Conservation (phyloP, 2,888 invertebrate species). For the Troglohyphantes excavatus region DNA sequence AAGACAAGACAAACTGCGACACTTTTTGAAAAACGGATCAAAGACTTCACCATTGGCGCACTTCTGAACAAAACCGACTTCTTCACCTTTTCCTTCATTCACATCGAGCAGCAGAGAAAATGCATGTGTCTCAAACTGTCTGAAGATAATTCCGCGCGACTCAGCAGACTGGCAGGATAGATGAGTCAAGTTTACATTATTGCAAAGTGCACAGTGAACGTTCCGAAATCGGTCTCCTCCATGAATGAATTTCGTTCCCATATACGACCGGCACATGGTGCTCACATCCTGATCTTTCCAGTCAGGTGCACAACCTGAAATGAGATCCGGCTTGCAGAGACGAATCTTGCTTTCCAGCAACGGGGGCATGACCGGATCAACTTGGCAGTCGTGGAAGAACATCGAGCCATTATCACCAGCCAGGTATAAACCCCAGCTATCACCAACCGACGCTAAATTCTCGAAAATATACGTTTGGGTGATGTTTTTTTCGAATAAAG, state of each 20-base stretch:
- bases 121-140: conserved; percentile 81
- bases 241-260: conserved; percentile 82
- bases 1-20: conserved; percentile 83
- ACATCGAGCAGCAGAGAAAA: conserved; percentile 84
- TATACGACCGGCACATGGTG: conserved; percentile 83
- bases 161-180: conserved; percentile 80
- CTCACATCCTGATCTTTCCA: conserved; percentile 83
- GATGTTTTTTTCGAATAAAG: conserved; percentile 55
- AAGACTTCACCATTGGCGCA: conserved; percentile 82
- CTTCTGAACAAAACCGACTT: conserved; percentile 80
- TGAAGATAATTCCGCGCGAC: conserved; percentile 78
- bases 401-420: conserved; percentile 44
- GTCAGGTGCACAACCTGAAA: conserved; percentile 82
- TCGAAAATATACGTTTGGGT: conserved; percentile 79
- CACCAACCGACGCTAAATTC: conserved; percentile 80
- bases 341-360: conserved; percentile 82
- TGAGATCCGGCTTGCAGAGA: conserved; percentile 82
- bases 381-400: conserved; percentile 82
- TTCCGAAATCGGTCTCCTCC: conserved; percentile 83
- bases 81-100: conserved; percentile 80
- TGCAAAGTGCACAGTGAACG: conserved; percentile 84
- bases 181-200: conserved; percentile 82
- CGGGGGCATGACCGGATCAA: conserved; percentile 83
- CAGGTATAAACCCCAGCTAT: conserved; percentile 72
- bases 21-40: conserved; percentile 84